phyloP scores from a whole-genome alignment of 2,888 invertebrate species.

The Aspidiotus destructor region DNA sequence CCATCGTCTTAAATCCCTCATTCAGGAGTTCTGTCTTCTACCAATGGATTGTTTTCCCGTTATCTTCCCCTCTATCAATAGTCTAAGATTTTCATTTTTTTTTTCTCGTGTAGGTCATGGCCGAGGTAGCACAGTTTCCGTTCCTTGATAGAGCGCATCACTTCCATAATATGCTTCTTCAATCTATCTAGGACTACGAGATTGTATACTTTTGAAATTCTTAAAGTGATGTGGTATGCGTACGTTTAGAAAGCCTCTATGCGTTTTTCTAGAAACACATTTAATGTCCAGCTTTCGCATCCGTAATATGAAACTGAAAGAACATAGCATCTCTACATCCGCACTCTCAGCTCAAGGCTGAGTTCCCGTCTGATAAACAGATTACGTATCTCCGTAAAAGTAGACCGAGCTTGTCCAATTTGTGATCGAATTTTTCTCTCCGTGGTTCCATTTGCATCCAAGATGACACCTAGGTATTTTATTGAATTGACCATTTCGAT shows the following conservation, averaged over 20 bases:
- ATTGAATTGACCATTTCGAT: not conserved
- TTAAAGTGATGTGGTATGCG: not conserved
- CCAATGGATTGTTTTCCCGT: not conserved
- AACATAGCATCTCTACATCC: not conserved
- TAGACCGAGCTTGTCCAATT: not conserved
- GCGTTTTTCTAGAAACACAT: not conserved
- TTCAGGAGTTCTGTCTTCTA: not conserved
- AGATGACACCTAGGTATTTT: slow-evolving; percentile 1
- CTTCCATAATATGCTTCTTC: not conserved
- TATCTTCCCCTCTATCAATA: not conserved
- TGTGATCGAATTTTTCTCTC: not conserved
- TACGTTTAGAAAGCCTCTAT: not conserved
- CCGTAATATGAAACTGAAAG: not conserved
- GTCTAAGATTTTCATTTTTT: not conserved
- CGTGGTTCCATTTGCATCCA: not conserved
- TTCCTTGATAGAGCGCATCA: not conserved
- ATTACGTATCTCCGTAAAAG: not conserved
- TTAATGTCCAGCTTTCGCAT: slow-evolving; percentile 1
- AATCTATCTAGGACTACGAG: not conserved
- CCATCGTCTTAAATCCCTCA: not conserved
- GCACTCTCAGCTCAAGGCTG: not conserved
- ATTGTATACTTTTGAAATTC: not conserved
- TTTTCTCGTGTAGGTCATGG: not conserved
- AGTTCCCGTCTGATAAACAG: not conserved
- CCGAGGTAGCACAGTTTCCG: not conserved